Base-by-base conservation (phyloP, 2,888 invertebrate species). In the Thecocarcelia acutangulata region DNA sequence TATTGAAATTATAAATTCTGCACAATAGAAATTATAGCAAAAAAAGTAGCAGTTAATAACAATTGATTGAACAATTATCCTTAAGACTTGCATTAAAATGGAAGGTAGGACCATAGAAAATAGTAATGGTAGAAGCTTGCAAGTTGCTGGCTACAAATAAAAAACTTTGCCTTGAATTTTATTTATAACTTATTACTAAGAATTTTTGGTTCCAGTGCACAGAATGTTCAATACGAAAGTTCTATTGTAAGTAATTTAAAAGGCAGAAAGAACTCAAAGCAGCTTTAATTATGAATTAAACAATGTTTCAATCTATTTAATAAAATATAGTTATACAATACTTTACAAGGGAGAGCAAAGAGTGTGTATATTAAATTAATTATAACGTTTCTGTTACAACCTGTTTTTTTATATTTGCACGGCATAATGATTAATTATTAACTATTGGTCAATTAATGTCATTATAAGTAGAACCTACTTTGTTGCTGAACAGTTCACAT, bases 21-120 rank as follows among this genome's bases (percentile, higher is more conserved):
- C 28, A 44, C 33, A 46, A 69, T 54, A 15, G 12, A 63, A 69
- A 68, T 75, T 46, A 54, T 74, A 28, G 28, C 33, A 33, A 33
- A 33, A 24, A 54, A 70, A 70, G 33, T 58, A 28, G 48, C 37
- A 58, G 50, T 73, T 78, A 82, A 74, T 82, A 78, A 54, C 74
- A 75, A 73, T 68, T 68, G 80, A 81, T 81, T 81, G 72, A 81
- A 72, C 80, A 80, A 80, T 80, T 80, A 72, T 70, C 12, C 12
- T 52, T 9, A 33, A 11, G 8, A 50, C 24, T 11, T 37, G 21
- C n/a, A 46, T 48, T 17, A 13, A 17, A 63, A 13, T 8, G 0
- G 0, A 9, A 5, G 9, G 40, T 12, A 4, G 8, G 0, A 19
- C 3, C 37, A 8, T 6, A 40, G 13, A 8, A 13, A 15, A 40